Conservation (phyloP, 2,113 vertebrate species). For the Cervus canadensis region DNA sequence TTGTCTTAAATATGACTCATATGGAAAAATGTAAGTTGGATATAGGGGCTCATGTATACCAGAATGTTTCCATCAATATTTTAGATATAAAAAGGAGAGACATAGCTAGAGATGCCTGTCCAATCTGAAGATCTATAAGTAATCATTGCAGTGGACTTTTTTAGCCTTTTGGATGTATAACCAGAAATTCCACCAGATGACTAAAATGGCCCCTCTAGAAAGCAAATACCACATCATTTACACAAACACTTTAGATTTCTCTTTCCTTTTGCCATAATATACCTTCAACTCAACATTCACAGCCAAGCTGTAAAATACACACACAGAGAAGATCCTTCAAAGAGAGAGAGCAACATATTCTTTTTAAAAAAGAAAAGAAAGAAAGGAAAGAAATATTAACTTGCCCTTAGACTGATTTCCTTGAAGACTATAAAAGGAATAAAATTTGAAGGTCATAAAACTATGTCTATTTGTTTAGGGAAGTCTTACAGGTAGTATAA, state of each 20-base stretch:
- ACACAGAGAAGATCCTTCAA: not conserved
- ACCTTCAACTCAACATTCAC: not conserved
- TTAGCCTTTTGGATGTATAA: conserved; percentile 1
- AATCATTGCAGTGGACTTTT: not conserved
- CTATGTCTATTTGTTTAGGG: conserved; percentile 73
- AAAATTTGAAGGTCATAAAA: conserved; percentile 74
- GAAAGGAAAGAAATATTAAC: not conserved
- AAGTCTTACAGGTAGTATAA: conserved; percentile 81
- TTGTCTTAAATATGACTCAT: conserved; percentile 65
- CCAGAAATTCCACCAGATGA: conserved; percentile 35
- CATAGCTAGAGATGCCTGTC: not conserved
- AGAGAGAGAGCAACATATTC: not conserved
- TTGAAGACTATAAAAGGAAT: conserved; percentile 66
- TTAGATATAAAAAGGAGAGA: not conserved
- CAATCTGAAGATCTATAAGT: not conserved
- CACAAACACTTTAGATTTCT: not conserved
- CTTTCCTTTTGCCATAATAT: not conserved
- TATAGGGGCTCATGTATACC: conserved; percentile 65
- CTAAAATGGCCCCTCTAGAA: conserved; percentile 29
- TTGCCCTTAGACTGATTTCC: not conserved
- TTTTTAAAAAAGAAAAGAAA: not conserved
- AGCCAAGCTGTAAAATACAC: not conserved
- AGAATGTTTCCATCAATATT: conserved; percentile 46
- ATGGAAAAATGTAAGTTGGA: conserved; percentile 47
- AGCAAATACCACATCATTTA: conserved; percentile 47